Evolutionary conservation across 2,888 invertebrate genomes (phyloP), one percentile per base, ranked within the genome.

Genomic region (Odontomyia ornata): DNA sequence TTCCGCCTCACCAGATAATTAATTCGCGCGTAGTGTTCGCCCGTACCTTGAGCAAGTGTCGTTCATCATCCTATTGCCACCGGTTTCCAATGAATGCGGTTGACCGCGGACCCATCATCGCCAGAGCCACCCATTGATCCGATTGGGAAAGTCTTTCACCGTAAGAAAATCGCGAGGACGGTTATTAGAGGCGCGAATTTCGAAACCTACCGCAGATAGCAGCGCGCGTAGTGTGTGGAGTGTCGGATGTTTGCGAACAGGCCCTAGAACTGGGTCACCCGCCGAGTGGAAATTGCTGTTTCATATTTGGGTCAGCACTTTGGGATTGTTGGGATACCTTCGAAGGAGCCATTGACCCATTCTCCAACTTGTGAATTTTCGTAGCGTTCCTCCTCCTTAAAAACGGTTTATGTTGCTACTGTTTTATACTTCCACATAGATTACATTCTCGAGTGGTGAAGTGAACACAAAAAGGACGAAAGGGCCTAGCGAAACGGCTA

Each of bases 221-320:
- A 15, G n/a, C n/a, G n/a, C 36, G 30, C 36, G 36, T 36, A 9
- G 3, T 36, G 36, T 9, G 36, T 36, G 36, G 36, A 5, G 36
- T 36, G 9, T 36, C 36, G 65, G 36, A 65, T 9, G 25, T 65
- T n/a, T 36, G 28, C 57, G 9, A 65, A 25, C 65, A 36, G 36
- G 69, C 18, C 69, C 69, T 47, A 15, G 11, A 65, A 30, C 69
- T 69, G 27, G 69, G 69, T 47, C 47, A 69, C n/a, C 36, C 36
- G 30, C 36, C 18, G 18, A 27, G 36, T 36, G 27, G 27, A 36
- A 27, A 65, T 47, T 46, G 18, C 47, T 43, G 21, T 25, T 69
- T 11, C 65, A 25, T 15, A 30, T 25, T 46, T 46, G 30, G 69
- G 69, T 47, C 27, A 25, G 47, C 25, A n/a, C 46, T 13, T 15